A percentile compares a stretch with the other conserved stretches of the same genome.
These are phyloP conservation scores for Micronycteris hirsuta DNA, from an alignment of 2,113 vertebrate genomes.

Conservation along the genomic window DNA sequence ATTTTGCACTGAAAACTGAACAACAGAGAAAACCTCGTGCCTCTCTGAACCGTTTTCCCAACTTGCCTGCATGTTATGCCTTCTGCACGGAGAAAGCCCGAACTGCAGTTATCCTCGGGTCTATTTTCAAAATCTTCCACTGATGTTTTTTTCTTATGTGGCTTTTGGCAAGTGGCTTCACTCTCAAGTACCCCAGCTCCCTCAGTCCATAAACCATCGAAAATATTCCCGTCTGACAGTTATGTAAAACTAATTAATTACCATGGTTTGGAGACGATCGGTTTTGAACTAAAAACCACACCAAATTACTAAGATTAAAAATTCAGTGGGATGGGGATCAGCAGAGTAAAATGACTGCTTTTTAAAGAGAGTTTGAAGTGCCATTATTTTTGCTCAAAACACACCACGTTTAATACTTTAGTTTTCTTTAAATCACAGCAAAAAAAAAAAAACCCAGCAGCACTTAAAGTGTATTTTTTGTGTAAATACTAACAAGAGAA, in stretches of 20 bases:
- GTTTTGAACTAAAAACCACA: conserved; percentile 53
- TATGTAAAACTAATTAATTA: conserved; percentile 65
- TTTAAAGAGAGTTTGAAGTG: neutral
- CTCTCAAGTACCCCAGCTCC: neutral
- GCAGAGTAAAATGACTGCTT: neutral
- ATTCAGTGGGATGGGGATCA: conserved; percentile 24
- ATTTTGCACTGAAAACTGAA: neutral
- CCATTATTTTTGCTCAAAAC: neutral
- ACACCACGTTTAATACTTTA: neutral
- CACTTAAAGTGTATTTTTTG: neutral
- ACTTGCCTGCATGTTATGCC: neutral
- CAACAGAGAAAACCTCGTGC: neutral
- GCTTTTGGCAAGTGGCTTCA: conserved; percentile 20
- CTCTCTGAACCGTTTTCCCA: neutral
- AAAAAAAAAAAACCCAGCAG: neutral
- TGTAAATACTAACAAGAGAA: neutral
- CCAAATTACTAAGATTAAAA: conserved; percentile 54
- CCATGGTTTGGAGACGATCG: conserved; percentile 12
- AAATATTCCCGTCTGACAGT: conserved; percentile 41
- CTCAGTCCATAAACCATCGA: conserved; percentile 23
- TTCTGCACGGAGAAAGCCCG: neutral
- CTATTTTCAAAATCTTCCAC: neutral
- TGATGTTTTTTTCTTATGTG: neutral
- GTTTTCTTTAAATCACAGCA: neutral
- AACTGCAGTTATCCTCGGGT: neutral